Base-by-base conservation (phyloP, 2,888 invertebrate species). In the Cheilosia variabilis region DNA sequence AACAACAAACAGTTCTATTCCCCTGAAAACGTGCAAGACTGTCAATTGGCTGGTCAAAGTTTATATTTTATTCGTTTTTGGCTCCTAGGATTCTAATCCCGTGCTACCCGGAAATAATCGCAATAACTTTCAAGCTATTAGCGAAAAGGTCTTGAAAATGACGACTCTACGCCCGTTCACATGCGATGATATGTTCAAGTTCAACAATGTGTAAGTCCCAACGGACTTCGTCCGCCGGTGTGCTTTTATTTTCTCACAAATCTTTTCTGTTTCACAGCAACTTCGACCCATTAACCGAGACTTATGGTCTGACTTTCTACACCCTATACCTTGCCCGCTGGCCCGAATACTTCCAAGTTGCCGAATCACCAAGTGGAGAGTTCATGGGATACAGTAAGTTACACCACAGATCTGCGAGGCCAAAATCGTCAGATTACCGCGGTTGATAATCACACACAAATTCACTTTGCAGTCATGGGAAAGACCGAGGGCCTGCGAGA, bases 301-400 rank as follows among this genome's bases (percentile, higher is more conserved):
- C 99, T 22, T 98, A 98, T 93, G 98, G 97, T 0, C 93, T 98
- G 71, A 96, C 97, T 7, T 99, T 99, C 93, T 99, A 99, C 90
- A 97, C 99, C 93, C 98, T 98, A 91, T 99, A 99, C 93, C 93
- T 99, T 90, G 98, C 98, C 10, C 98, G 98, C 91, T 99, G 99
- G 99, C 99, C 99, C 0, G 99, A 99, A 93, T 99, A 98, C 92
- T 99, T 99, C 92, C 98, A 98, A 94, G 97, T 91, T 19, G 98
- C 98, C 3, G 99, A 99, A 93, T 97, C 98, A 19, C 97, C 98
- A 4, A 96, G 95, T 92, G 99, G 98, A 4, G 96, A 98, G 93
- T 97, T 99, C 82, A 99, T 99, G 98, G 99, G 99, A 87, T 99
- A 99, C 91, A 99, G 99, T 99, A 94, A 94, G 96, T 24, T 10